These are phyloP conservation scores for Xyliphius kryptos DNA, from an alignment of 2,113 vertebrate genomes.

Conservation along the genomic window DNA sequence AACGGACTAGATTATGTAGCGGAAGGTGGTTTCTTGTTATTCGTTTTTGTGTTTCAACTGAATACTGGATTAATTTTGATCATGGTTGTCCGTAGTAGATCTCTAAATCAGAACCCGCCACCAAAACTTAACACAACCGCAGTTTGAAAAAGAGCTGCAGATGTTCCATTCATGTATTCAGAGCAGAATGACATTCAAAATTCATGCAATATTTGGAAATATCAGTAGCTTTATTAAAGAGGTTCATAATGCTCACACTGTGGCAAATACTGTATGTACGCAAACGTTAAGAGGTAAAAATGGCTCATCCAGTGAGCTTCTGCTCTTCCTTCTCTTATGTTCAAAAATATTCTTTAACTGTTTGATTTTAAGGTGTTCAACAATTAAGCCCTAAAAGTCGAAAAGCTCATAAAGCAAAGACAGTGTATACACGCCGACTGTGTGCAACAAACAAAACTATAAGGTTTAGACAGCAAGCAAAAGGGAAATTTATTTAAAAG, in stretches of 20 bases:
- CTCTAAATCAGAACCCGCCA: no score
- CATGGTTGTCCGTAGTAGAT: no score
- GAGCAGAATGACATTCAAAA: constrained; percentile 36
- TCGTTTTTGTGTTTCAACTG: no score
- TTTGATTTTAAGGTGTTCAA: constrained; percentile 52
- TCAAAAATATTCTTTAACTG: constrained; percentile 50
- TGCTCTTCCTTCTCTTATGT: constrained; percentile 47
- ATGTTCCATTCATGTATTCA: not conserved
- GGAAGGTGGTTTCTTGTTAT: no score
- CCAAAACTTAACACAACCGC: no score
- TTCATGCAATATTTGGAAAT: constrained; percentile 50
- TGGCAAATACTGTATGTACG: constrained; percentile 57
- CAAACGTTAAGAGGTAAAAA: constrained; percentile 63
- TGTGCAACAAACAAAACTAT: constrained; percentile 50
- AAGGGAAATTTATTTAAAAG: constrained; percentile 69
- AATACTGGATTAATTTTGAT: no score
- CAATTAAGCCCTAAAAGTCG: constrained; percentile 48
- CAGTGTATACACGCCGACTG: constrained; percentile 52
- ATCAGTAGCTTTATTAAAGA: constrained; percentile 66
- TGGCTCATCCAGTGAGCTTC: constrained; percentile 78
- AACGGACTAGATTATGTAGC: no score
- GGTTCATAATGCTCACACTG: constrained; percentile 55
- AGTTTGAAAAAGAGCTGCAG: not conserved
- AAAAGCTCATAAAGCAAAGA: constrained; percentile 40
- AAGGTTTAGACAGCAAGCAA: constrained; percentile 61